Evolutionary conservation across 1,140 invertebrate genomes (phyloP), one percentile per base, ranked within the genome.

Genomic region (Drosophila pseudoananassae): DNA sequence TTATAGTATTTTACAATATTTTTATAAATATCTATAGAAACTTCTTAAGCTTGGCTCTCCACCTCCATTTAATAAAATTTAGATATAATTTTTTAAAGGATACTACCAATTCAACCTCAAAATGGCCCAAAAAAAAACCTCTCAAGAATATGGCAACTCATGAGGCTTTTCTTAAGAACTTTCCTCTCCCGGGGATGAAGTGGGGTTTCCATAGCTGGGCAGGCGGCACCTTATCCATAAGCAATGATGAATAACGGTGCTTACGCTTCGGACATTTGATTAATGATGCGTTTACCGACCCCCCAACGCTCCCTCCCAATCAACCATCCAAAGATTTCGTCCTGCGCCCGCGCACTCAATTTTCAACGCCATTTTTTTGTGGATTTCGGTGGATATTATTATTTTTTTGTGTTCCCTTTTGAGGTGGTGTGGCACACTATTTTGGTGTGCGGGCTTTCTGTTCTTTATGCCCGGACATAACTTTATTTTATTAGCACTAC

Each of bases 201-300:
- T 25, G 33, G 15, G n/a, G 8, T 1, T 27, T 43, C 17, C 27
- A 47, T 55, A 27, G 25, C 25, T 47, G n/a, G 25, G 17, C 15
- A 20, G 80, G 31, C 49, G 51, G 56, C 59, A 70, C 72, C 71
- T 76, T 77, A 63, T 78, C 75, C 83, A 76, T 76, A 76, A 77
- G 74, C 83, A 88, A 88, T 90, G 88, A 90, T 90, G 83, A 90
- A 90, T 90, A 90, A 90, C 87, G 74, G 80, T 88, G 88, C 82
- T 90, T 89, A 90, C 78, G 88, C 70, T 71, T 63, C 73, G 88
- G 88, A 90, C 88, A 88, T 91, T 91, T 91, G 90, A 91, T 91
- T 91, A 91, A 91, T 91, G 90, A 91, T 91, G 90, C 85, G 87
- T 91, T 91, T 84, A 90, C 76, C 79, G 72, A 69, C 71, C 66